Evolutionary conservation across 2,888 invertebrate species (phyloP).

Genomic region (Teleiodes luculella): DNA sequence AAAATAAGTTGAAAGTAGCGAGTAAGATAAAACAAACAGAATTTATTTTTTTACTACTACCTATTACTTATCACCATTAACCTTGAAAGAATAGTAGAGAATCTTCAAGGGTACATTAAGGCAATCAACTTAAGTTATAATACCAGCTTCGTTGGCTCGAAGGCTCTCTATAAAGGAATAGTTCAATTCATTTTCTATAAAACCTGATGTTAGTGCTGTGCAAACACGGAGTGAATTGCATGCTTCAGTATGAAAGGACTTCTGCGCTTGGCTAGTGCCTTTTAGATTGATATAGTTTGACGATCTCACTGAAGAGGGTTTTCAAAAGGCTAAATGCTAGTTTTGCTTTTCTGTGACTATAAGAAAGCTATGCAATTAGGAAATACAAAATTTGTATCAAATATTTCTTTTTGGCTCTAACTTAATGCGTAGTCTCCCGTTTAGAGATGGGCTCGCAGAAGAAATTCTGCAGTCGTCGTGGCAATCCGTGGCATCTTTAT

Average conservation of each 20-base stretch:
- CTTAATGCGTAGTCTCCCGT: no score
- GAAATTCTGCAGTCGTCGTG: no score
- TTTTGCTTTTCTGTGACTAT: no score
- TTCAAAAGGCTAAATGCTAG: no score
- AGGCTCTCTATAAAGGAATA: slow-evolving; percentile 1
- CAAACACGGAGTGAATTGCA: background rate
- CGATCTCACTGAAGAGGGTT: no score
- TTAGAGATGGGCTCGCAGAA: no score
- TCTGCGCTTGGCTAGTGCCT: no score
- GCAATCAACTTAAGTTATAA: background rate
- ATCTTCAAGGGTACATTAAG: slow-evolving; percentile 1
- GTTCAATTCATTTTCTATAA: slow-evolving; percentile 9
- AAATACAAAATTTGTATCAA: no score
- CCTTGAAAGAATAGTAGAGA: background rate
- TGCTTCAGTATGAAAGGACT: background rate
- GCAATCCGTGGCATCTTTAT: no score
- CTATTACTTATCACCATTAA: background rate
- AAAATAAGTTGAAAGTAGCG: background rate
- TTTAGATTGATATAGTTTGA: no score
- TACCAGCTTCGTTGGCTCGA: slow-evolving; percentile 3
- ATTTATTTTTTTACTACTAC: background rate
- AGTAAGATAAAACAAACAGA: background rate
- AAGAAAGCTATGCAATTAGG: no score
- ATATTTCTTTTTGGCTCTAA: no score
- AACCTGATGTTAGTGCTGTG: background rate